Percentiles rank a stretch among this genome's conserved stretches.
Evolutionary conservation across 2,797 vertebrate species (phyloP).

Genomic region (Petrocephalus sullivani): DNA sequence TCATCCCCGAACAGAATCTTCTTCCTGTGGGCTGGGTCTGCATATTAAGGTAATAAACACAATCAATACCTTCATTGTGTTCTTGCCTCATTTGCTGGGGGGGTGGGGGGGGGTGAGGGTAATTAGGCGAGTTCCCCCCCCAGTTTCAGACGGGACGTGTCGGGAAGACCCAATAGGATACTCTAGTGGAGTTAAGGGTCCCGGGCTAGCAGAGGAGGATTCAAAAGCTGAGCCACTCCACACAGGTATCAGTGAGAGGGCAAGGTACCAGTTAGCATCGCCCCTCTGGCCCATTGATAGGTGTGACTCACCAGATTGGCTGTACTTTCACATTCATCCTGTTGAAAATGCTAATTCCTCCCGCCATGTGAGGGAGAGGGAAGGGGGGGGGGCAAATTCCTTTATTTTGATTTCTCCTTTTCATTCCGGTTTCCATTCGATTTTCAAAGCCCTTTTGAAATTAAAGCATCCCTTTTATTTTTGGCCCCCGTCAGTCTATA

Average conservation of each 20-base stretch:
- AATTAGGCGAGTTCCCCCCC: background rate
- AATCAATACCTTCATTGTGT: constrained; percentile 44
- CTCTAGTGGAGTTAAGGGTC: background rate
- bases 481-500: background rate
- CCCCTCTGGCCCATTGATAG: background rate
- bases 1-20: constrained; percentile 21
- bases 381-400: constrained; percentile 18
- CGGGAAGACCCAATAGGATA: background rate
- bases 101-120: background rate
- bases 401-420: constrained; percentile 23
- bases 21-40: constrained; percentile 13
- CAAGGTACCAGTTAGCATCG: constrained; percentile 6
- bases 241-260: constrained; percentile 17
- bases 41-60: constrained; percentile 36
- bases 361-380: constrained; percentile 17
- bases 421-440: constrained; percentile 14
- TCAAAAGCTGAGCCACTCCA: constrained; percentile 5
- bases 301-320: constrained; percentile 2
- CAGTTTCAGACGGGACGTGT: background rate
- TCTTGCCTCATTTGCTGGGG: background rate
- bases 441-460: constrained; percentile 28
- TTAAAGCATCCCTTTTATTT: constrained; percentile 28
- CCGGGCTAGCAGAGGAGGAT: background rate
- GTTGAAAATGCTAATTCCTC: constrained; percentile 28
- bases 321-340: constrained; percentile 10